These are phyloP conservation scores for Prunella fulvescens DNA, from an alignment of 2,113 vertebrate genomes.

Conservation along the genomic window DNA sequence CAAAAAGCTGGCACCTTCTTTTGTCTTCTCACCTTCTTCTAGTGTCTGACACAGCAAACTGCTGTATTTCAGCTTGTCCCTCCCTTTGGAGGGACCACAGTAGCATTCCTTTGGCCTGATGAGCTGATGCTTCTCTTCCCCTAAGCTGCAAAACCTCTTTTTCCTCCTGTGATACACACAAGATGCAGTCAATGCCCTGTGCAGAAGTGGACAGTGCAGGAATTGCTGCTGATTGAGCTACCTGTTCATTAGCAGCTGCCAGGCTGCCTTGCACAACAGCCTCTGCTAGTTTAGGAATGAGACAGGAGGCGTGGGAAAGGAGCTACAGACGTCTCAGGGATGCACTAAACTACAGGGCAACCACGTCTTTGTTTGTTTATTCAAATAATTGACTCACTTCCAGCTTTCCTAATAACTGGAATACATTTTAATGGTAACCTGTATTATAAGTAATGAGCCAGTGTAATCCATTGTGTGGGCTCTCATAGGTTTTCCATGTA, in stretches of 20 bases:
- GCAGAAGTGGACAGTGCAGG: neutral
- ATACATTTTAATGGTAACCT: neutral
- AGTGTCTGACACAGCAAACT: neutral
- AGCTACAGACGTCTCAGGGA: constrained; percentile 1
- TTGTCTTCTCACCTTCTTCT: neutral
- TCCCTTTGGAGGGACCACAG: neutral
- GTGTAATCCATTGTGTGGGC: neutral
- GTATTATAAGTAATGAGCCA: neutral
- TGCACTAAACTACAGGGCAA: neutral
- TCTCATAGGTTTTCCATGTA: neutral
- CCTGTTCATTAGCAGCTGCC: constrained; percentile 31
- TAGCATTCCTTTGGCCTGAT: neutral
- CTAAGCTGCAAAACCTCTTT: neutral
- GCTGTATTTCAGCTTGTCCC: neutral
- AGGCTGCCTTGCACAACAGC: constrained; percentile 48
- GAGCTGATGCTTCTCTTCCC: neutral
- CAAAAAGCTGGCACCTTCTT: neutral
- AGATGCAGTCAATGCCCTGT: neutral
- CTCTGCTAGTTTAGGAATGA: constrained; percentile 43
- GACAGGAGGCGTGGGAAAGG: constrained; percentile 54
- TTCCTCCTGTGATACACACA: neutral
- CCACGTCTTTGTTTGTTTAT: constrained; percentile 50
- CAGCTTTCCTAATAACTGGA: constrained; percentile 32
- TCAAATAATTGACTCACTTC: constrained; percentile 51
- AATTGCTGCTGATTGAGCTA: neutral